These are phyloP conservation scores for Pseudonaja textilis DNA, from an alignment of 2,113 vertebrate genomes.

Conservation along the genomic window DNA sequence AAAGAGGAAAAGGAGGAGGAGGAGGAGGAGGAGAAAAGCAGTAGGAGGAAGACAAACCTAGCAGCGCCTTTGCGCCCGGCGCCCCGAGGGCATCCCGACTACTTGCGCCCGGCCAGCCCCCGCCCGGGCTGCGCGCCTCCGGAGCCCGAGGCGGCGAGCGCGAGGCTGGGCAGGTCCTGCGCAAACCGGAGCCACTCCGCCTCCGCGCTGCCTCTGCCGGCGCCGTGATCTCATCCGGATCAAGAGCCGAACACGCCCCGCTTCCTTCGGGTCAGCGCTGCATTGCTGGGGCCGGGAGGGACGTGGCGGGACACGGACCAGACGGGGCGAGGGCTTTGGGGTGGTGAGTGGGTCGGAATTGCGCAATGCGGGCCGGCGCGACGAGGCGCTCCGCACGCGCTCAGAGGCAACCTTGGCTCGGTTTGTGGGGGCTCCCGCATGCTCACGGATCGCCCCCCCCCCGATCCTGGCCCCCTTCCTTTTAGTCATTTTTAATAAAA, in stretches of 20 bases:
- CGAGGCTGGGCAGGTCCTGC: background rate
- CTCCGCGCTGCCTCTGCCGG: background rate
- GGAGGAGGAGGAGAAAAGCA: background rate
- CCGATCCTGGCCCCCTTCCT: background rate
- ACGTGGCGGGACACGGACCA: background rate
- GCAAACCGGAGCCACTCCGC: background rate
- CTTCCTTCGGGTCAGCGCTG: background rate
- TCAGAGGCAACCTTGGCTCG: background rate
- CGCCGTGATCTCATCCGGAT: constrained; percentile 18
- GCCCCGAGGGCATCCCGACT: background rate
- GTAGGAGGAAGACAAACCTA: no score
- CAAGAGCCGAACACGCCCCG: background rate
- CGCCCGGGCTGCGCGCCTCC: background rate
- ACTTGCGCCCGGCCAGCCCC: background rate
- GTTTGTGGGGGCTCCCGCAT: background rate
- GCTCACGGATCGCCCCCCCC: no score
- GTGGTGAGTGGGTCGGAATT: background rate
- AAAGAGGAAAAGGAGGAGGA: no score
- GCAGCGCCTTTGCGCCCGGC: background rate
- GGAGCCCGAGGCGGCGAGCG: background rate
- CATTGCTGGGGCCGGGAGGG: background rate
- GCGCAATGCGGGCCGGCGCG: background rate
- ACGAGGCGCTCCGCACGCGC: background rate
- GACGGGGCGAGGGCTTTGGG: background rate
- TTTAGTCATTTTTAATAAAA: background rate